Evolutionary conservation across 2,888 invertebrate species (phyloP), one percentile per base, ranked within the genome.

Genomic region (Dyspetes luteomarginatus): DNA sequence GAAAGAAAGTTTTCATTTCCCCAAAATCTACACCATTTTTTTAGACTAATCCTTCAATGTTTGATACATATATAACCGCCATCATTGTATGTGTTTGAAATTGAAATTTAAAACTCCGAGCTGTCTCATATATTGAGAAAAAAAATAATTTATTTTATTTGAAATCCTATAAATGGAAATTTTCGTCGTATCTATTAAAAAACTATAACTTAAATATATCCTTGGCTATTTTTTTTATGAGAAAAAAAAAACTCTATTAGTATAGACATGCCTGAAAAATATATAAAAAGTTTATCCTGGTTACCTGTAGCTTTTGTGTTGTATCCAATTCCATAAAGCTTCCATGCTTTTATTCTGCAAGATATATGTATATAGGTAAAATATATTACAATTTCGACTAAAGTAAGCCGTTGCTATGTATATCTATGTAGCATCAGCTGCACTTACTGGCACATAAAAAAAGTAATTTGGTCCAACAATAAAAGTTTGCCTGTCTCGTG

Each of bases 401-500:
- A 56, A 26, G 43, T 19, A n/a, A 15, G 3, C 41, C 28, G 4
- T 55, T 7, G 41, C n/a, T 24, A 26, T 71, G 15, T 24, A 30
- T 22, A 28, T 55, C 4, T 52, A 56, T 19, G 45, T 52, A 45
- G 62, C 60, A 76, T 76, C 72, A 17, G 50, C 67, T 41, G 12
- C 58, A 75, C 80, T 76, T 76, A 76, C 80, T 76, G 76, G 48
- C 67, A 76, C 76, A 62, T 80, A 80, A 80, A 78, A 77, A 77
- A 77, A 75, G 76, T 76, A 80, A 80, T 80, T 76, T 72, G 62
- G 62, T 62, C 67, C 41, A 72, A 76, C 67, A 80, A 80, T 80
- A 76, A 76, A 80, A 80, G 67, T 76, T 80, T 76, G 76, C 72
- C 67, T 68, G 76, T 76, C 71, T 76, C 67, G 72, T 43, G 76